phyloP scores from a whole-genome alignment of 2,797 vertebrate genomes.

The Liparis tanakae region DNA sequence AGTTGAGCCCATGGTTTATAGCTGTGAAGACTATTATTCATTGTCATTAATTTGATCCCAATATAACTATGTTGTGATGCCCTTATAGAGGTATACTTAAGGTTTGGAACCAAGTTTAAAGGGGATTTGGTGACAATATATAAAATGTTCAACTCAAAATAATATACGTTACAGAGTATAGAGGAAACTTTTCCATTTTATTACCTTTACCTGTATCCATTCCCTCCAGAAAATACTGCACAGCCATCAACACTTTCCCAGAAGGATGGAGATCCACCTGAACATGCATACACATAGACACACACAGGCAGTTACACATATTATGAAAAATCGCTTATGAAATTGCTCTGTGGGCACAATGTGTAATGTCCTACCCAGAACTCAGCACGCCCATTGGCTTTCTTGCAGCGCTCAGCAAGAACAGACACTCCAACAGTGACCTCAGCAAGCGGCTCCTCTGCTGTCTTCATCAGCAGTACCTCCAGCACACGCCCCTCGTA shows the following conservation, averaged over 20 bases:
- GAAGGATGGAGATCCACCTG: conserved; percentile 97
- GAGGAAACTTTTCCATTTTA: not conserved
- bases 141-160: not conserved
- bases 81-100: not conserved
- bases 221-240: conserved; percentile 96
- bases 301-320: conserved; percentile 28
- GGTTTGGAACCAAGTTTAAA: not conserved
- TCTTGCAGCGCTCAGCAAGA: conserved; percentile 96
- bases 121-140: not conserved
- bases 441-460: conserved; percentile 93
- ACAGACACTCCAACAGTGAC: conserved; percentile 95
- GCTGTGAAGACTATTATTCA: not conserved
- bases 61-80: not conserved
- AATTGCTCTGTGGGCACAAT: not conserved
- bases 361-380: conserved; percentile 90
- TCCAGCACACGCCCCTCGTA: conserved; percentile 97
- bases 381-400: conserved; percentile 93
- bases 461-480: conserved; percentile 94
- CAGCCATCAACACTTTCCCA: conserved; percentile 97
- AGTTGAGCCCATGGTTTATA: not conserved
- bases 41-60: not conserved
- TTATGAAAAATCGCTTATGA: not conserved
- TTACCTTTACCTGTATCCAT: conserved; percentile 82
- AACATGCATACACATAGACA: conserved; percentile 47
- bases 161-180: not conserved